These are phyloP conservation scores for Stegophylla sp. DNA, from an alignment of 2,888 invertebrate genomes.

Conservation along the genomic window DNA sequence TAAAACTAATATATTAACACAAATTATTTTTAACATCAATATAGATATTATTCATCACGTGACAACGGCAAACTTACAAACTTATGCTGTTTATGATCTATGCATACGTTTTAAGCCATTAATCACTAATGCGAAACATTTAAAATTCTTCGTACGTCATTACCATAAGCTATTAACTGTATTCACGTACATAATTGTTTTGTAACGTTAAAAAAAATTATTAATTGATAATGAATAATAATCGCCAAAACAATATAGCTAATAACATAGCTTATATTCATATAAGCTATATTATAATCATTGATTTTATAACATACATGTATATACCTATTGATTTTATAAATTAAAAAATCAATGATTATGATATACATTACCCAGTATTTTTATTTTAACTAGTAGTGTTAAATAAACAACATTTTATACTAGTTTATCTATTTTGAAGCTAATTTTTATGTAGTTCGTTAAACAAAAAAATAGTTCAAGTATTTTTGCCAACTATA, in stretches of 20 bases:
- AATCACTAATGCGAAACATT: slow-evolving; percentile 29
- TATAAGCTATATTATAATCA: background rate
- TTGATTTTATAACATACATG: no score
- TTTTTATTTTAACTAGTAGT: no score
- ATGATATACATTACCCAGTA: no score
- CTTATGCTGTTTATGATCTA: slow-evolving; percentile 8
- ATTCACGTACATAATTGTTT: slow-evolving; percentile 10
- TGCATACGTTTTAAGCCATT: slow-evolving; percentile 22
- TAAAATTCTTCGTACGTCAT: slow-evolving; percentile 27
- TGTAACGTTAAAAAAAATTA: background rate
- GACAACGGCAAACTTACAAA: slow-evolving; percentile 21
- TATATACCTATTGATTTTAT: no score
- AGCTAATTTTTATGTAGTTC: no score
- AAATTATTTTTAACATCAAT: background rate
- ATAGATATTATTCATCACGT: slow-evolving; percentile 23
- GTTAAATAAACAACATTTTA: no score
- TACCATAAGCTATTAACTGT: slow-evolving; percentile 20
- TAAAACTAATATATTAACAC: background rate
- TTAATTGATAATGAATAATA: slow-evolving; percentile 29
- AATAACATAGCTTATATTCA: background rate
- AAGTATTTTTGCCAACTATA: no score
- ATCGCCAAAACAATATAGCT: background rate
- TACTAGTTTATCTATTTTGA: no score
- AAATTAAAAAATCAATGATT: no score
- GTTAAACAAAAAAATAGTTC: no score